A percentile compares a stretch with the other conserved stretches of the same genome.
These are phyloP conservation scores for Triops cancriformis DNA, from an alignment of 1,140 invertebrate genomes.

Conservation along the genomic window DNA sequence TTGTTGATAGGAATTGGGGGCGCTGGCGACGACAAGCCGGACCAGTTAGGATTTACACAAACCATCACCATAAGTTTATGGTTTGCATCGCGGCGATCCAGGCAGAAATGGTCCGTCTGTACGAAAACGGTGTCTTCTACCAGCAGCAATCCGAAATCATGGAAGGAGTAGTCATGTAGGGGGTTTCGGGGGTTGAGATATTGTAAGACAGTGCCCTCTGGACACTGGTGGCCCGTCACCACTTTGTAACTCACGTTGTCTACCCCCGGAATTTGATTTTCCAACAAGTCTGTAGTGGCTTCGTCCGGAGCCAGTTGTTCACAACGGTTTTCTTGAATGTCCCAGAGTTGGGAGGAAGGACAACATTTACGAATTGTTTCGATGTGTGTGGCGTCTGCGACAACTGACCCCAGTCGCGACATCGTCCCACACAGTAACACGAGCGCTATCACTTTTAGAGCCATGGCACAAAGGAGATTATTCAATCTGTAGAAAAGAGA, in stretches of 20 bases:
- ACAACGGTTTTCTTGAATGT: not conserved
- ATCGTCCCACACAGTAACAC: too few relatives aligned
- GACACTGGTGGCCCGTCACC: not conserved
- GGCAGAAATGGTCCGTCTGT: not conserved
- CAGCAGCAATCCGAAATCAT: not conserved
- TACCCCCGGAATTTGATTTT: not conserved
- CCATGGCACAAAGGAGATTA: too few relatives aligned
- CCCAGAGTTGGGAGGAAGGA: not conserved
- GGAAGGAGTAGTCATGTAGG: not conserved
- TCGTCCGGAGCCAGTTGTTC: not conserved
- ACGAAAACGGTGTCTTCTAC: not conserved
- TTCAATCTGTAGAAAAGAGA: too few relatives aligned
- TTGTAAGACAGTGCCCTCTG: not conserved
- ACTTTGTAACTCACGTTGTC: not conserved
- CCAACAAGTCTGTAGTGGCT: not conserved
- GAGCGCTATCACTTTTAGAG: too few relatives aligned
- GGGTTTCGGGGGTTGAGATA: not conserved
- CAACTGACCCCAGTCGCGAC: too few relatives aligned
- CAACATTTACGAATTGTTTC: not conserved
- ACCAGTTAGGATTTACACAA: not conserved
- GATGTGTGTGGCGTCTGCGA: too few relatives aligned
- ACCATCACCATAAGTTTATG: not conserved
- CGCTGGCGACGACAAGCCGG: not conserved
- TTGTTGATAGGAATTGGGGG: not conserved
- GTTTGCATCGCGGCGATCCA: not conserved